phyloP scores from a whole-genome alignment of 2,113 vertebrate genomes.

The Casuarius casuarius region DNA sequence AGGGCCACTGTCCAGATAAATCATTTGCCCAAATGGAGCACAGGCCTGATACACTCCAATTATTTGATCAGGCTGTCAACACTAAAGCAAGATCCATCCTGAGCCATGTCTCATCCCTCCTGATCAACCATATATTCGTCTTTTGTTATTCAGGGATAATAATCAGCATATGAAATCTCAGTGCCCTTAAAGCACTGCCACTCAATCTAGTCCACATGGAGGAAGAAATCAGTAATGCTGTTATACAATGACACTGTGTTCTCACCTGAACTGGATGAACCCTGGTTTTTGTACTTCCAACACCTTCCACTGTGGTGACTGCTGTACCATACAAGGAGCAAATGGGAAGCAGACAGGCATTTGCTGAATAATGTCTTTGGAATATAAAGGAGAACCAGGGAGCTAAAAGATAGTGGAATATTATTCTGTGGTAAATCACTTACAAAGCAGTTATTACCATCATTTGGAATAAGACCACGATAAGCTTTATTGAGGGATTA shows the following conservation, averaged over 20 bases:
- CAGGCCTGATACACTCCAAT: not conserved
- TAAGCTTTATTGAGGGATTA: not conserved
- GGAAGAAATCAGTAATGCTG: not conserved
- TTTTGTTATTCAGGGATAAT: not conserved
- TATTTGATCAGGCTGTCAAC: not conserved
- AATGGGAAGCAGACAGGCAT: constrained; percentile 84
- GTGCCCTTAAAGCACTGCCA: not conserved
- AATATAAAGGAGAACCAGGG: constrained; percentile 19
- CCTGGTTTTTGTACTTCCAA: constrained; percentile 83
- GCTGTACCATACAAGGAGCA: constrained; percentile 82
- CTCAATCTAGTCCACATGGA: not conserved
- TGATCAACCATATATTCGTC: not conserved
- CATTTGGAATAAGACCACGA: not conserved
- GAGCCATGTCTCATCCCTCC: not conserved
- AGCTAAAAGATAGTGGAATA: not conserved
- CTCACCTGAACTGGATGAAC: constrained; percentile 85
- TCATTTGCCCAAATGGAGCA: not conserved
- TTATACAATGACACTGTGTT: not conserved
- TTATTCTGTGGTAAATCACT: not conserved
- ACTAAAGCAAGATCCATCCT: not conserved
- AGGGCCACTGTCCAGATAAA: not conserved
- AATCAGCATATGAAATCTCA: not conserved
- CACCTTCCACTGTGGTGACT: constrained; percentile 85
- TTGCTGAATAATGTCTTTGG: constrained; percentile 81
- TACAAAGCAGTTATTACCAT: not conserved